phyloP scores from a whole-genome alignment of 2,113 vertebrate species.

The Daboia siamensis region DNA sequence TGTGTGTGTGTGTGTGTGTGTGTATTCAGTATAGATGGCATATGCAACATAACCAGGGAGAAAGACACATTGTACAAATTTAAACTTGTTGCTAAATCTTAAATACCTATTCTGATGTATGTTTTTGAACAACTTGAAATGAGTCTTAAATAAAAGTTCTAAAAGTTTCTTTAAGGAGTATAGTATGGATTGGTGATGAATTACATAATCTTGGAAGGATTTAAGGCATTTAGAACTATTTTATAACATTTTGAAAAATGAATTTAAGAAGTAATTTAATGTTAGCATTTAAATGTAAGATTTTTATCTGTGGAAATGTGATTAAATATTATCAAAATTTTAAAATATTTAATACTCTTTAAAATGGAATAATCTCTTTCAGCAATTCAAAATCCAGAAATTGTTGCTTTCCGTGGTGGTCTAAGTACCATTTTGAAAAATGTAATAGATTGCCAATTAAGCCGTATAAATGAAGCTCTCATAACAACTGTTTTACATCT shows the following conservation, averaged over 20 bases:
- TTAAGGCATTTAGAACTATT: neutral
- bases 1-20: too few species aligned
- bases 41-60: neutral
- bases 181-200: neutral
- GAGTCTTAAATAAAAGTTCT: neutral
- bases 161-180: neutral
- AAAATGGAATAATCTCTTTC: constrained; percentile 27
- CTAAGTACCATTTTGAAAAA: constrained; percentile 96
- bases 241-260: neutral
- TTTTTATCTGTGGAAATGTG: neutral
- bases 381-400: constrained; percentile 97
- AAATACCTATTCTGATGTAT: neutral
- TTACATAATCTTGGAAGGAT: neutral
- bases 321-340: neutral
- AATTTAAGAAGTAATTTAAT: neutral
- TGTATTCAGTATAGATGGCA: neutral
- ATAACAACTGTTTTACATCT: constrained; percentile 97
- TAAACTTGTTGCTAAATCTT: neutral
- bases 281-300: neutral
- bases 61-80: neutral
- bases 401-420: constrained; percentile 92
- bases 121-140: neutral
- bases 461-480: constrained; percentile 95
- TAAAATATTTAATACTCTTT: neutral
- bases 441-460: constrained; percentile 96